A percentile compares a stretch with the other conserved stretches of the same genome.
Conservation (phyloP, 2,888 invertebrate genomes). For the Drepanosiphum platanoidis region DNA sequence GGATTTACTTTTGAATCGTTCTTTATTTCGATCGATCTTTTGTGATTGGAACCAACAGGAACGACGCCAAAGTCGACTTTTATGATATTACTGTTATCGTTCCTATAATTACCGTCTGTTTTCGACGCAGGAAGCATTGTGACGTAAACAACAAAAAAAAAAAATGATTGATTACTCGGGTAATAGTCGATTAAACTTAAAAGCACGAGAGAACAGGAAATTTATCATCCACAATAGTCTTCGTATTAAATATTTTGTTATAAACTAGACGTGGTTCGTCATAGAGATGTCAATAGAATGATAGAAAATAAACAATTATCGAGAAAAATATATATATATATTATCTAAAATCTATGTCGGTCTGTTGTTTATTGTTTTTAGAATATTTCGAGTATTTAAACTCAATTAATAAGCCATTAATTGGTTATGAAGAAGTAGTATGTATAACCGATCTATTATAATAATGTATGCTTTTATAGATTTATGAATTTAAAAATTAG, state of each 20-base stretch:
- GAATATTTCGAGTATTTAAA: too few relatives aligned
- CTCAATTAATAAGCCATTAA: too few relatives aligned
- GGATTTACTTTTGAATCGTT: constrained; percentile 51
- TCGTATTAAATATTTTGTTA: not conserved
- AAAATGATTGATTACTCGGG: not conserved
- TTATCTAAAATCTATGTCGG: too few relatives aligned
- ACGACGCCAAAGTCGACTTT: constrained; percentile 43
- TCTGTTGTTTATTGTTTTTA: too few relatives aligned
- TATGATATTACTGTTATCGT: constrained; percentile 7
- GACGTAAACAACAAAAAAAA: too few relatives aligned
- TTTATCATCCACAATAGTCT: not conserved
- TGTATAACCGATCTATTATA: too few relatives aligned
- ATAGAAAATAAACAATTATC: not conserved
- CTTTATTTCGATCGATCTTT: constrained; percentile 33
- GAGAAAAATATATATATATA: too few relatives aligned
- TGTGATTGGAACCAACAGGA: constrained; percentile 44
- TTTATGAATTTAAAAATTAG: too few relatives aligned
- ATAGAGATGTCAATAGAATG: constrained; percentile 10
- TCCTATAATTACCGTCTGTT: not conserved
- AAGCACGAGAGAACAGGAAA: not conserved
- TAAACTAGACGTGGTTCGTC: not conserved
- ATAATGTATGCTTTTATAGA: too few relatives aligned
- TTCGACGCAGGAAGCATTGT: not conserved
- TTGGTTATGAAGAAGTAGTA: too few relatives aligned
- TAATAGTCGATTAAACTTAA: not conserved